These are phyloP conservation scores for Todiramphus saurophagus DNA, from an alignment of 2,113 vertebrate genomes.

Conservation along the genomic window DNA sequence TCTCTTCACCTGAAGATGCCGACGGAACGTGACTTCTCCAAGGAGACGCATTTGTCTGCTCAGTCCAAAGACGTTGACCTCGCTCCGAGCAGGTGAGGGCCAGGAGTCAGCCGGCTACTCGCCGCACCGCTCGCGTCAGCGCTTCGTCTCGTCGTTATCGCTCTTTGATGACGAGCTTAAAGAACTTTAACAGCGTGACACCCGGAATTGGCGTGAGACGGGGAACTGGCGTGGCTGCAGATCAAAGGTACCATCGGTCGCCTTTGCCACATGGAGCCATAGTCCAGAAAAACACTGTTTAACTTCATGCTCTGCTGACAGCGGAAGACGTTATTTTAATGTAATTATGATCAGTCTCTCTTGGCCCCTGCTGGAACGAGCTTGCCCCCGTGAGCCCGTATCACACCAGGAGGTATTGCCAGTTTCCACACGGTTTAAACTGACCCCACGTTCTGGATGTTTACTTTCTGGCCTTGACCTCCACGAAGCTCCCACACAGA, in stretches of 20 bases:
- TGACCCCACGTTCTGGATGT: too few species aligned
- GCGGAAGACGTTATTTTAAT: background rate
- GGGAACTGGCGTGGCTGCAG: background rate
- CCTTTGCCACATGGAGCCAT: fast-evolving
- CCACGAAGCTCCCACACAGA: background rate
- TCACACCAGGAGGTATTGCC: fast-evolving
- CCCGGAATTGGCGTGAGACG: background rate
- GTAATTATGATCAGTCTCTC: fast-evolving
- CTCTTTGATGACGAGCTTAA: background rate
- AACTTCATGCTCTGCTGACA: fast-evolving
- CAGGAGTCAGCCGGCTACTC: fast-evolving
- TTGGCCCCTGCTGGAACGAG: background rate
- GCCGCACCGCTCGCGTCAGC: fast-evolving
- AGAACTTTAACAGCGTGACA: background rate
- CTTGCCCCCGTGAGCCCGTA: background rate
- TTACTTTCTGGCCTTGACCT: background rate
- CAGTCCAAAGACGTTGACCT: background rate
- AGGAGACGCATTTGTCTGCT: background rate
- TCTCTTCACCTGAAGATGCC: background rate
- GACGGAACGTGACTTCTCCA: fast-evolving
- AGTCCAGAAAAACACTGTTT: background rate
- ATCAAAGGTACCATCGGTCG: background rate
- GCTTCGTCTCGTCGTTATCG: background rate
- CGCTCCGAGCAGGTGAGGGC: fast-evolving
- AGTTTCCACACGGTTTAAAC: background rate